phyloP scores from a whole-genome alignment of 2,113 vertebrate species.

The Aplodontia rufa region DNA sequence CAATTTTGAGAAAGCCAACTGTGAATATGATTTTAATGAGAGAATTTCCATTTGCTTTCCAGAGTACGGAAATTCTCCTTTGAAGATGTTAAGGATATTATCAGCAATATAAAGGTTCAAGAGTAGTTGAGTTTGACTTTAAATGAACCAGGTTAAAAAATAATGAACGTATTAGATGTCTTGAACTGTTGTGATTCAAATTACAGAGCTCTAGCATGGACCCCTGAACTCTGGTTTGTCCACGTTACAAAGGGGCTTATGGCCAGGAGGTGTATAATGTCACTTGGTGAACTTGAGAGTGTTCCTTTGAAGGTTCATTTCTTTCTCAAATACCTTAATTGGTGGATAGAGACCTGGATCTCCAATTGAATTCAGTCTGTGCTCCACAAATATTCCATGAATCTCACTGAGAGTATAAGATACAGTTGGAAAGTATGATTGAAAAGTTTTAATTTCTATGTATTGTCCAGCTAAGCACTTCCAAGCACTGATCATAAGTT shows the following conservation, averaged over 20 bases:
- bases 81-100: neutral
- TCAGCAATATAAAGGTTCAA: neutral
- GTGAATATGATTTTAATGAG: slow-evolving; percentile 41
- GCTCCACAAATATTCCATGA: neutral
- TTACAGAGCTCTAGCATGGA: neutral
- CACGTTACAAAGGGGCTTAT: neutral
- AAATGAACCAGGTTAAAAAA: neutral
- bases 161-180: neutral
- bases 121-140: neutral
- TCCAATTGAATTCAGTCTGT: slow-evolving; percentile 12
- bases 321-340: neutral
- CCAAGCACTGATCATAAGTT: neutral
- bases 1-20: slow-evolving; percentile 42
- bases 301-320: slow-evolving; percentile 14
- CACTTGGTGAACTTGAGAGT: neutral
- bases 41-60: neutral
- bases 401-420: neutral
- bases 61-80: neutral
- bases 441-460: neutral
- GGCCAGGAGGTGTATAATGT: neutral
- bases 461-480: neutral
- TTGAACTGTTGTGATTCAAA: neutral
- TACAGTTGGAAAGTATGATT: neutral
- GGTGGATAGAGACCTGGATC: slow-evolving; percentile 9
- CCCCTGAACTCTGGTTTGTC: neutral